Conservation (phyloP, 1,140 invertebrate genomes). For the Leptinotarsa defecta region DNA sequence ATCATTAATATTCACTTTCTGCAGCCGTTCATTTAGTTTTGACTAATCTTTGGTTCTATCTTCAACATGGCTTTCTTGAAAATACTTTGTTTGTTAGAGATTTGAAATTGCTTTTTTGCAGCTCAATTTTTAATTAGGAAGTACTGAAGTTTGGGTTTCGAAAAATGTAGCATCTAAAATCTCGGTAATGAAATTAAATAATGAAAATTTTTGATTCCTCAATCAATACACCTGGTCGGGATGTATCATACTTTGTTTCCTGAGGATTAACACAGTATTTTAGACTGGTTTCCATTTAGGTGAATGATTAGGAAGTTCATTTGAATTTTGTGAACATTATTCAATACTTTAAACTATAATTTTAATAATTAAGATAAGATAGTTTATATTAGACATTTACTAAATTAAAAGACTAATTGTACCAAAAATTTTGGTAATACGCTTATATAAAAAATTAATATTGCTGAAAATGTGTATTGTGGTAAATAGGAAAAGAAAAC, state of each 20-base stretch:
- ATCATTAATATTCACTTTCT: no score
- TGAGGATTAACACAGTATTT: background rate
- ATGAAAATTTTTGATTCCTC: no score
- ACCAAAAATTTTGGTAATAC: slow-evolving; percentile 29
- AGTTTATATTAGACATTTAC: slow-evolving; percentile 20
- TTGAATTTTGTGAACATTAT: slow-evolving; percentile 7
- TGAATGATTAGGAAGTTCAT: background rate
- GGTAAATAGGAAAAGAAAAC: slow-evolving; percentile 16
- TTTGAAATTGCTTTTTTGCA: no score
- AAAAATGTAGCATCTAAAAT: background rate
- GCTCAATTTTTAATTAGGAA: no score
- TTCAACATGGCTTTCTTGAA: no score
- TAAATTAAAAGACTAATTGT: slow-evolving; percentile 30
- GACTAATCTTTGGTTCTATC: no score
- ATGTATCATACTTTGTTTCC: no score
- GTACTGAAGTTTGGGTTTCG: no score
- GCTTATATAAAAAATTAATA: slow-evolving; percentile 24
- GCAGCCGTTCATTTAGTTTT: no score
- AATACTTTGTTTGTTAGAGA: no score
- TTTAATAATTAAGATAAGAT: slow-evolving; percentile 16
- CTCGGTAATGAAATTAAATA: background rate
- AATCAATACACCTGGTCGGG: no score
- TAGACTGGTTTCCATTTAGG: background rate
- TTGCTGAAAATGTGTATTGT: slow-evolving; percentile 26
- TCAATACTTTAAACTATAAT: slow-evolving; percentile 7